These are phyloP conservation scores for Coptodon bakossiorum DNA, from an alignment of 2,113 vertebrate genomes.

Conservation along the genomic window DNA sequence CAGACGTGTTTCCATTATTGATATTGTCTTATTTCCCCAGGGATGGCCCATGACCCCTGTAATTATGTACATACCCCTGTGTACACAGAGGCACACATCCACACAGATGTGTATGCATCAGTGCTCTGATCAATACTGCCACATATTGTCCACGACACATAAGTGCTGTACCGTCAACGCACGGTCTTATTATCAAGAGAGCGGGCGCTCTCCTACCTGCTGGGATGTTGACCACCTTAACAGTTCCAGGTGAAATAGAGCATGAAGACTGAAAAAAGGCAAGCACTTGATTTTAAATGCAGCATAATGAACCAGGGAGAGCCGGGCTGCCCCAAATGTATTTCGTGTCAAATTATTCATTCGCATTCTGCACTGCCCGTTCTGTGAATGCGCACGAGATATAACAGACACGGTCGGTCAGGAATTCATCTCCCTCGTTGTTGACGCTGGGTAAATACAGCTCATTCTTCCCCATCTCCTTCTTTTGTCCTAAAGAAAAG, in stretches of 20 bases:
- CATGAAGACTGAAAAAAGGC: not conserved
- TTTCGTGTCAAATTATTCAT: slow-evolving; percentile 19
- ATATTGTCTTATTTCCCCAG: slow-evolving; percentile 53
- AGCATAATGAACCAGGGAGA: slow-evolving; percentile 13
- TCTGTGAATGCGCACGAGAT: not conserved
- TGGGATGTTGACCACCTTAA: slow-evolving; percentile 19
- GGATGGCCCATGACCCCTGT: slow-evolving; percentile 17
- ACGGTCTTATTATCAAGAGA: slow-evolving; percentile 3
- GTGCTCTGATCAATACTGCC: slow-evolving; percentile 36
- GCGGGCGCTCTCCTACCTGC: slow-evolving; percentile 12
- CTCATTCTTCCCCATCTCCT: not conserved
- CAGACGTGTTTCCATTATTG: slow-evolving; percentile 7
- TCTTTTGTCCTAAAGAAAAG: not conserved
- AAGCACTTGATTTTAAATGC: slow-evolving; percentile 32
- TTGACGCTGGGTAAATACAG: slow-evolving; percentile 1
- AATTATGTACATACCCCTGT: slow-evolving; percentile 18
- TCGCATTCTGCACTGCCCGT: not conserved
- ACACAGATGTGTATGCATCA: not conserved
- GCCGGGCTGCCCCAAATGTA: slow-evolving; percentile 1
- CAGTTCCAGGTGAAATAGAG: slow-evolving; percentile 37
- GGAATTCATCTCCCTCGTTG: not conserved
- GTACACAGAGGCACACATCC: not conserved
- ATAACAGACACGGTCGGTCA: slow-evolving; percentile 1
- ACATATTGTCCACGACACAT: slow-evolving; percentile 8
- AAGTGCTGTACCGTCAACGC: not conserved